Conservation (phyloP, 1,140 invertebrate genomes). For the Heliconius himera region DNA sequence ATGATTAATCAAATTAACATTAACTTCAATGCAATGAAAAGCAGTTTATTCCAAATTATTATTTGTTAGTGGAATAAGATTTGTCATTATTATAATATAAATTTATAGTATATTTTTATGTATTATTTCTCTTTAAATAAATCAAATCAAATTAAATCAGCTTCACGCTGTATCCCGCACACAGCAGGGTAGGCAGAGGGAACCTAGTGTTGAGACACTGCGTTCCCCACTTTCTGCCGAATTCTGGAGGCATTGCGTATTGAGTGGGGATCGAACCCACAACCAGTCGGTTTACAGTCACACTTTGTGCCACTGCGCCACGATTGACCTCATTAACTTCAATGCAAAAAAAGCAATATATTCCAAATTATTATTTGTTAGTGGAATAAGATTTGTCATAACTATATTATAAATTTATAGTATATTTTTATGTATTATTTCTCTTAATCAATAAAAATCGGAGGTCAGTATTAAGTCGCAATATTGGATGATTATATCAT, state of each 20-base stretch:
- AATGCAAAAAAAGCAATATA: neutral
- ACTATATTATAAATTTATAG: neutral
- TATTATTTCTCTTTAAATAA: neutral
- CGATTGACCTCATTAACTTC: too few relatives aligned
- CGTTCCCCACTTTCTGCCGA: too few relatives aligned
- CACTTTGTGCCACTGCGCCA: too few relatives aligned
- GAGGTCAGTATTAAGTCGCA: neutral
- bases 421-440: neutral
- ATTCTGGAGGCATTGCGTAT: too few relatives aligned
- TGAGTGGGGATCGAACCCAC: too few relatives aligned
- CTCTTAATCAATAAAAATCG: neutral
- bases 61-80: neutral
- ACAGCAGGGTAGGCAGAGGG: too few relatives aligned
- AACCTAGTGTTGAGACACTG: too few relatives aligned
- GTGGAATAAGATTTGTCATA: neutral
- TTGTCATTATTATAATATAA: neutral
- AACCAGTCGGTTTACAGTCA: too few relatives aligned
- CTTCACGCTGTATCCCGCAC: too few relatives aligned
- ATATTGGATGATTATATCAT: neutral
- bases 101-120: neutral
- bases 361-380: neutral
- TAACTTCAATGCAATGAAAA: neutral
- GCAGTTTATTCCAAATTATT: neutral
- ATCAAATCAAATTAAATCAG: too few relatives aligned
- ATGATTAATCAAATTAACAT: slow-evolving; percentile 5